Evolutionary conservation across 2,888 invertebrate genomes (phyloP).

Genomic region (Quadroppia sp.): DNA sequence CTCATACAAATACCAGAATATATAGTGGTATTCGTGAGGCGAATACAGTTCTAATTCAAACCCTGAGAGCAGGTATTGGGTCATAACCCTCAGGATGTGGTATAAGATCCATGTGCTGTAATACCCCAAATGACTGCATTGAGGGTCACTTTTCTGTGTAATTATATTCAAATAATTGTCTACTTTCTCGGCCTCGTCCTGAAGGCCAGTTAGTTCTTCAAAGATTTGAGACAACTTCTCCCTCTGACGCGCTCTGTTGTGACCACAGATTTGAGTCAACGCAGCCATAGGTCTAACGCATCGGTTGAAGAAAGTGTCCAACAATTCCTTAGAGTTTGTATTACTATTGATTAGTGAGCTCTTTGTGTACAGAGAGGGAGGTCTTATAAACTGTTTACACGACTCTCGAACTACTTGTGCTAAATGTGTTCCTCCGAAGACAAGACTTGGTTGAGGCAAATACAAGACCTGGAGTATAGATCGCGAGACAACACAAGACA

Average conservation of each 20-base stretch:
- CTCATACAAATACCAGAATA: conserved; percentile 93
- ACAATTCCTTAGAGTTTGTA: conserved; percentile 75
- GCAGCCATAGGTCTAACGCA: conserved; percentile 81
- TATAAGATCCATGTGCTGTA: conserved; percentile 88
- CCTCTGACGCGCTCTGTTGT: conserved; percentile 89
- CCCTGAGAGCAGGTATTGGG: conserved; percentile 85
- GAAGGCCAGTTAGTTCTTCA: conserved; percentile 82
- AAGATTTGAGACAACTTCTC: conserved; percentile 85
- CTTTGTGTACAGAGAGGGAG: conserved; percentile 60
- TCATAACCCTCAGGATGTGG: conserved; percentile 86
- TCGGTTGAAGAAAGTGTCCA: conserved; percentile 80
- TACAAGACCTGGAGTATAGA: conserved; percentile 51
- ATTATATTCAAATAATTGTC: conserved; percentile 74
- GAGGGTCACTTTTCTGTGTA: conserved; percentile 64
- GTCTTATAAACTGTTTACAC: conserved; percentile 72
- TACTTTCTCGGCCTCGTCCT: conserved; percentile 91
- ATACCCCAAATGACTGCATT: conserved; percentile 71
- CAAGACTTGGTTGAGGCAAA: conserved; percentile 51
- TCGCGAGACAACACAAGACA: conserved; percentile 48
- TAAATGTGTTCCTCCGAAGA: conserved; percentile 63
- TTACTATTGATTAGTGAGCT: conserved; percentile 41
- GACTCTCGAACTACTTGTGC: conserved; percentile 80
- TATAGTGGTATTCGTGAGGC: conserved; percentile 90
- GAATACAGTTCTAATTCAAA: conserved; percentile 94
- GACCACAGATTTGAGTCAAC: conserved; percentile 66